These are phyloP conservation scores for Sturnus vulgaris DNA, from an alignment of 2,113 vertebrate genomes.

Conservation along the genomic window DNA sequence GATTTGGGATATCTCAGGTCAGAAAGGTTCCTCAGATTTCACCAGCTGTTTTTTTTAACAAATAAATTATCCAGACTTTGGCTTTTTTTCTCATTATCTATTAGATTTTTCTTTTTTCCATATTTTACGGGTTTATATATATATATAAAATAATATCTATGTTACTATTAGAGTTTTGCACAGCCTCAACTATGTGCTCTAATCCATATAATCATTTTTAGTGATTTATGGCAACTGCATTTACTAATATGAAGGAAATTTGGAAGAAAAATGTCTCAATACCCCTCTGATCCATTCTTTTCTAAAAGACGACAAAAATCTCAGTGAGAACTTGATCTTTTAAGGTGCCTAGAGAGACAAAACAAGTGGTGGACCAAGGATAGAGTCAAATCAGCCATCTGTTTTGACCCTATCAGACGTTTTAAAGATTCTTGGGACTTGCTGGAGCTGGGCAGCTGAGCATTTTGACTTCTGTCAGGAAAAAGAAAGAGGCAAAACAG, in stretches of 20 bases:
- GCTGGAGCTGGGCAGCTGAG: not conserved
- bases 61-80: not conserved
- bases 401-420: not conserved
- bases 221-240: not conserved
- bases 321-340: not conserved
- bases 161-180: not conserved
- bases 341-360: not conserved
- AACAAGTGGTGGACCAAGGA: not conserved
- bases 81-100: not conserved
- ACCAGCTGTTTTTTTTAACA: not conserved
- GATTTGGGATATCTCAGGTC: not conserved
- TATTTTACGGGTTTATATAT: accelerated
- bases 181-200: not conserved
- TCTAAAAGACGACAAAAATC: not conserved
- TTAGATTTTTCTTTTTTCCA: not conserved
- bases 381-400: not conserved
- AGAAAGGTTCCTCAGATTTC: not conserved
- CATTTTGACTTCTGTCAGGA: not conserved
- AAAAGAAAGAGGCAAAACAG: not conserved
- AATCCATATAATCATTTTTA: not conserved
- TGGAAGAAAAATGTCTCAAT: not conserved
- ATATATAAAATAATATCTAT: not conserved
- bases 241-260: not conserved
- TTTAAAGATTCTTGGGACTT: not conserved
- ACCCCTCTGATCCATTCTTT: accelerated